These are phyloP conservation scores for Ariopsis seemanni DNA, from an alignment of 2,113 vertebrate genomes.

Conservation along the genomic window DNA sequence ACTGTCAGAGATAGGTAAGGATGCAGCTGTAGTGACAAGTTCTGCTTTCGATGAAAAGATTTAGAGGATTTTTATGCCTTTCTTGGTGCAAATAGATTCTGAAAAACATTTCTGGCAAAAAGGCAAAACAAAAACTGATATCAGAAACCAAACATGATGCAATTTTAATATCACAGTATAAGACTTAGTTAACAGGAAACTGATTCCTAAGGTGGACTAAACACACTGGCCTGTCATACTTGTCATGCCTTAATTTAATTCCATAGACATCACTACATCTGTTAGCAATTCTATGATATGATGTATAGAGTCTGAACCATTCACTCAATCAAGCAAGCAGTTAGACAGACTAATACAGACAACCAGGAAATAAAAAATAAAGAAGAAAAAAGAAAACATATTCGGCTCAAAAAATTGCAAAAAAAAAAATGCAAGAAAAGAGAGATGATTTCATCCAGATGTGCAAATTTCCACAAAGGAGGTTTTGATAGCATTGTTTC, in stretches of 20 bases:
- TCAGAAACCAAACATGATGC: conserved; percentile 39
- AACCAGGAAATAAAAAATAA: not conserved
- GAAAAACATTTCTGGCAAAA: conserved; percentile 22
- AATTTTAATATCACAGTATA: conserved; percentile 9
- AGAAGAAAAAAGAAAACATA: not conserved
- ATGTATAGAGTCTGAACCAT: not conserved
- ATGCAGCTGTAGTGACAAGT: conserved; percentile 23
- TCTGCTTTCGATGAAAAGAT: conserved; percentile 4
- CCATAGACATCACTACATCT: not conserved
- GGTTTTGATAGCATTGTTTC: not conserved
- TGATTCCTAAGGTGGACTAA: conserved; percentile 9
- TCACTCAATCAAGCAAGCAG: conserved; percentile 4
- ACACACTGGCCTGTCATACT: not conserved
- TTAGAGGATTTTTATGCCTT: conserved; percentile 15
- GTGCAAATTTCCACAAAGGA: not conserved
- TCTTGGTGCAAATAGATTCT: conserved; percentile 10
- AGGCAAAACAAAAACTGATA: conserved; percentile 31
- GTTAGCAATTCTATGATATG: not conserved
- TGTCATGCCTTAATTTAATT: conserved; percentile 12
- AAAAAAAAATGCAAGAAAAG: not conserved
- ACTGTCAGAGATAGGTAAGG: conserved; percentile 26
- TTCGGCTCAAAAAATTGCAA: not conserved
- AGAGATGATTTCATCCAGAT: conserved; percentile 1
- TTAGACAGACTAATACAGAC: not conserved
- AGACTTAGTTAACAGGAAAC: conserved; percentile 12